Evolutionary conservation across 1,140 invertebrate species (phyloP).

Genomic region (Euborellia annulipes): DNA sequence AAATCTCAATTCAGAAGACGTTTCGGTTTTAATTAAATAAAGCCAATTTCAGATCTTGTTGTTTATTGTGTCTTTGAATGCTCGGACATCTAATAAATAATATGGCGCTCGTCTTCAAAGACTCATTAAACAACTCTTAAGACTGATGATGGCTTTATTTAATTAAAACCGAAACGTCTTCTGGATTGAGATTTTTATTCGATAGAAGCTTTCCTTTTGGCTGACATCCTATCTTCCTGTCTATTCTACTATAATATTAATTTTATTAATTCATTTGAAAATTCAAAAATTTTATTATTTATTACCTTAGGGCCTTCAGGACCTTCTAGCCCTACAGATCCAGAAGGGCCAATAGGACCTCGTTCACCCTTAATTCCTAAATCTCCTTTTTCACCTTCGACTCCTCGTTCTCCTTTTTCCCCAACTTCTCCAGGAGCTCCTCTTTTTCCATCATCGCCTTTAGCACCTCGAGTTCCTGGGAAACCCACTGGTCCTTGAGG

Average conservation of each 20-base stretch:
- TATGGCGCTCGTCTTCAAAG: too few species aligned
- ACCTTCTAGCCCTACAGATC: conserved; percentile 57
- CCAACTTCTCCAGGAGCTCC: conserved; percentile 50
- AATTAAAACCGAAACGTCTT: too few species aligned
- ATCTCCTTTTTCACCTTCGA: conserved; percentile 64
- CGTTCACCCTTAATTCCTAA: conserved; percentile 56
- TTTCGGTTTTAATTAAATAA: too few species aligned
- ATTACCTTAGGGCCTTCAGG: conserved; percentile 62
- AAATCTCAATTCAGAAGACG: too few species aligned
- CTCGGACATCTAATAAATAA: too few species aligned
- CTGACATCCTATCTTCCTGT: too few species aligned
- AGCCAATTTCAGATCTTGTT: too few species aligned
- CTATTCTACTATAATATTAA: neutral
- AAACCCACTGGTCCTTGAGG: conserved; percentile 55
- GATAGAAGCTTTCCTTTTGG: too few species aligned
- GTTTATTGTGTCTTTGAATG: too few species aligned
- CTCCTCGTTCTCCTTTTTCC: conserved; percentile 46
- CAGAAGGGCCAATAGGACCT: conserved; percentile 46
- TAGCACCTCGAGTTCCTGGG: conserved; percentile 52
- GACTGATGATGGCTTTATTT: too few species aligned
- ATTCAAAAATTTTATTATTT: conserved; percentile 8
- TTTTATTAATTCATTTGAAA: conserved; percentile 2
- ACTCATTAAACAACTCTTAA: too few species aligned
- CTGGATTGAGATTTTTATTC: too few species aligned
- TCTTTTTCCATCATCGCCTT: conserved; percentile 58